phyloP scores from a whole-genome alignment of 2,797 vertebrate genomes.

The Lindbergichthys nudifrons region DNA sequence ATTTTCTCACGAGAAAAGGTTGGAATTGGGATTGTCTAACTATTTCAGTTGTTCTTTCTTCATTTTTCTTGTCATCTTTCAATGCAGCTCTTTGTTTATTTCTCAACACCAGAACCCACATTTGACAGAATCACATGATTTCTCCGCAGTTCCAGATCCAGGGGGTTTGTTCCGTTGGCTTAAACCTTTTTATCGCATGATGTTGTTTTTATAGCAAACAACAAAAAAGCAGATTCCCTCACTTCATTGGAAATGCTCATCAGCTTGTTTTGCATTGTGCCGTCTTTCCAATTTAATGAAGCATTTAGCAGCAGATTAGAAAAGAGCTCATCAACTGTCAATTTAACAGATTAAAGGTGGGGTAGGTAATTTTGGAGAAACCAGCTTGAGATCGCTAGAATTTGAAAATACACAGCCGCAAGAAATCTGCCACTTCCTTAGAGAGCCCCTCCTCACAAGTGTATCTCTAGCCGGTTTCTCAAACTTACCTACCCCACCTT shows the following conservation, averaged over 20 bases:
- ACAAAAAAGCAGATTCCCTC: constrained; percentile 47
- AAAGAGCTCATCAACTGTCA: constrained; percentile 59
- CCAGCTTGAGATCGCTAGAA: too few species aligned
- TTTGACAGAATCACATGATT: constrained; percentile 57
- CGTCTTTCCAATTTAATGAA: constrained; percentile 58
- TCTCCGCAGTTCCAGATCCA: constrained; percentile 57
- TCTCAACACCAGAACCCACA: constrained; percentile 52
- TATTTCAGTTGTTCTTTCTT: constrained; percentile 72
- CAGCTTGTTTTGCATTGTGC: constrained; percentile 53
- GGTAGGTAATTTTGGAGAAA: too few species aligned
- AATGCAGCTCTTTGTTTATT: constrained; percentile 65
- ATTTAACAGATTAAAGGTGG: constrained; percentile 63
- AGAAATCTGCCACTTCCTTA: too few species aligned
- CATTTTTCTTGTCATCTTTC: constrained; percentile 72
- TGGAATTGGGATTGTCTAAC: constrained; percentile 75
- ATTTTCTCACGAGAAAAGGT: constrained; percentile 79
- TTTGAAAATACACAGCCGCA: too few species aligned
- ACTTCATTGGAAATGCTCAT: constrained; percentile 57
- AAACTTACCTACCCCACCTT: too few species aligned
- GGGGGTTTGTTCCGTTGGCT: constrained; percentile 52
- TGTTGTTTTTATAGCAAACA: constrained; percentile 53
- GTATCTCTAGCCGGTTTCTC: too few species aligned
- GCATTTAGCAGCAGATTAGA: constrained; percentile 61
- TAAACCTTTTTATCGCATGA: constrained; percentile 62
- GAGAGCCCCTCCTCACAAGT: too few species aligned